Percentiles rank a stretch among this genome's conserved stretches.
These are phyloP conservation scores for Unio delphinus DNA, from an alignment of 2,888 invertebrate genomes.

Conservation along the genomic window DNA sequence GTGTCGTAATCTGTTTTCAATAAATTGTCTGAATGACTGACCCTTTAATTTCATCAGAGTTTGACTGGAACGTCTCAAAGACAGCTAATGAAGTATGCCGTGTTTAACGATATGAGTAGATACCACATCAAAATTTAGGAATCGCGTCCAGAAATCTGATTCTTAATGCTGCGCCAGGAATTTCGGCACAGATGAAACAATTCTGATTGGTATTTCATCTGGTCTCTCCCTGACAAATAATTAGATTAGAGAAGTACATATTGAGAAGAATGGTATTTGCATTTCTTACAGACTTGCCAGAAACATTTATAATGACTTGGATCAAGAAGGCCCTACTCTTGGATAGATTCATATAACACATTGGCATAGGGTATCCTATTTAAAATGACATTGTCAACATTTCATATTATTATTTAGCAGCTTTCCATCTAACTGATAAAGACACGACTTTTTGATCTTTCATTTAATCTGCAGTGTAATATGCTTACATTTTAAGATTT, in stretches of 20 bases:
- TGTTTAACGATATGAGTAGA: slow-evolving; percentile 29
- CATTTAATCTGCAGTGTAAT: too few relatives aligned
- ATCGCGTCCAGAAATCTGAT: slow-evolving; percentile 32
- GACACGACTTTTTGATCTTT: too few relatives aligned
- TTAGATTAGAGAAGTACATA: slow-evolving; percentile 27
- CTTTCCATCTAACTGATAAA: too few relatives aligned
- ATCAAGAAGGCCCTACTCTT: slow-evolving; percentile 6
- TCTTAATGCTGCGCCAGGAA: slow-evolving; percentile 26
- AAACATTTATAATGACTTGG: slow-evolving; percentile 8
- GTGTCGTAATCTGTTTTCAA: too few relatives aligned
- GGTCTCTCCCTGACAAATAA: slow-evolving; percentile 20
- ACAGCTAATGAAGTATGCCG: slow-evolving; percentile 20
- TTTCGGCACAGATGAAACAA: slow-evolving; percentile 10
- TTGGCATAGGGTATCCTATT: too few relatives aligned
- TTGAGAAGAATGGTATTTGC: too few relatives aligned
- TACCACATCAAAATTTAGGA: slow-evolving; percentile 28
- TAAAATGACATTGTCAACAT: too few relatives aligned
- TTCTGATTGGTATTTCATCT: slow-evolving; percentile 30
- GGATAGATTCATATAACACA: not conserved
- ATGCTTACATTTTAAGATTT: too few relatives aligned
- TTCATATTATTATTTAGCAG: too few relatives aligned
- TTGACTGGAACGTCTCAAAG: slow-evolving; percentile 9
- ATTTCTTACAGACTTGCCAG: not conserved
- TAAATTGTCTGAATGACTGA: too few relatives aligned
- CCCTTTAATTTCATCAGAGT: too few relatives aligned